Conservation (phyloP, 2,888 invertebrate genomes). For the Sericinus montela region DNA sequence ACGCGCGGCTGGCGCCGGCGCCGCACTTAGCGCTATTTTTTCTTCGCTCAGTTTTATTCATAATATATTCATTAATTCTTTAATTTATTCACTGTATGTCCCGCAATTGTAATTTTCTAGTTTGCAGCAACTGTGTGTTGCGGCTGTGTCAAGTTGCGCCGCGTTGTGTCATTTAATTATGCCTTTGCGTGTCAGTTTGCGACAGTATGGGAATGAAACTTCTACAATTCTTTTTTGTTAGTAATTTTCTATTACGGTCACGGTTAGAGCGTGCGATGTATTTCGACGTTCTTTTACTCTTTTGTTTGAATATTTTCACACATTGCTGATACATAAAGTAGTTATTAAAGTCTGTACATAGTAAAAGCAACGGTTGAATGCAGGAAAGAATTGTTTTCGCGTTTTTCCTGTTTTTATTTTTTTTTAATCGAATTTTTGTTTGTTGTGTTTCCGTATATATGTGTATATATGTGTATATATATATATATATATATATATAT, state of each 20-base stretch:
- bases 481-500: no score
- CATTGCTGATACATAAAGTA: neutral
- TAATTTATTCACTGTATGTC: conserved; percentile 65
- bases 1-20: conserved; percentile 68
- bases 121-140: conserved; percentile 47
- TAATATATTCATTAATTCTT: conserved; percentile 73
- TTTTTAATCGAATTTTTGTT: no score
- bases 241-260: conserved; percentile 9
- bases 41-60: conserved; percentile 58
- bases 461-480: no score
- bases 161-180: conserved; percentile 40
- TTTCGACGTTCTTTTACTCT: conserved; percentile 1
- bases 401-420: no score
- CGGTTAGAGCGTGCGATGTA: neutral
- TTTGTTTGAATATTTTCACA: neutral
- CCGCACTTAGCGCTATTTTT: conserved; percentile 73
- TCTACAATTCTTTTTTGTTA: conserved; percentile 7
- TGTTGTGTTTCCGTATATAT: no score
- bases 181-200: conserved; percentile 45
- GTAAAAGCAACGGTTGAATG: no score
- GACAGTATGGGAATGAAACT: conserved; percentile 3
- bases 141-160: conserved; percentile 4
- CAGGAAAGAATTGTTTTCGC: no score
- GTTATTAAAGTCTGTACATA: no score
- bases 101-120: conserved; percentile 50